Evolutionary conservation across 2,797 vertebrate species (phyloP), one percentile per base, ranked within the genome.

Genomic region (Syngnathus rostellatus): DNA sequence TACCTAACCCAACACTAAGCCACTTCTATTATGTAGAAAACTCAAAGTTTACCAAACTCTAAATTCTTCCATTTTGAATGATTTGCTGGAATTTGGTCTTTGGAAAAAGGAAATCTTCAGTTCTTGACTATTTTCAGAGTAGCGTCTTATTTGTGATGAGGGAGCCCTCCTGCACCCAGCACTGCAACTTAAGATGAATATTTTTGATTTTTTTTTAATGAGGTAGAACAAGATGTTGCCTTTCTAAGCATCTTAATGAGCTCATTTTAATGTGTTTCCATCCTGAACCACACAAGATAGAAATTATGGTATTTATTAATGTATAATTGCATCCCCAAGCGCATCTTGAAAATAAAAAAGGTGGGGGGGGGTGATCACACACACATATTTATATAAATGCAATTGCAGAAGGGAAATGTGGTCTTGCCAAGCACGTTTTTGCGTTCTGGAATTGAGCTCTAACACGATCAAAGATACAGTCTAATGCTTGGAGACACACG

Each of bases 321-420:
- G 60, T 62, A 25, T 62, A 62, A 62, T 62, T 62, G 60, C 60
- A 25, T 62, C 60, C 60, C 60, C 41, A 6, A 62, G 60, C 60
- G 16, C 41, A 45, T 43, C 60, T 45, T 23, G 16, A 62, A 62
- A 62, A 45, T 25, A 62, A 4, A 5, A 6, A 46, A 16, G 5
- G 14, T 1, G 21, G 19, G 5, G 14, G 12, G 12, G 43, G 43
- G 41, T 4, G 1, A 3, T 25, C 21, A 45, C 21, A 31, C 31
- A 31, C 11, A 12, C 21, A 23, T n/a, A 62, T 62, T 62, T 62
- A 45, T 41, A 62, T 62, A 62, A 25, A 37, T 16, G 25, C 31
- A 58, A 58, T 58, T 58, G 31, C 55, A 37, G 7, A 31, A 31
- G 55, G 41, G 41, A 11, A 58, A 37, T 37, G 6, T 1, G 37